These are phyloP conservation scores for Chelonus insularis DNA, from an alignment of 1,140 invertebrate species.

Conservation along the genomic window DNA sequence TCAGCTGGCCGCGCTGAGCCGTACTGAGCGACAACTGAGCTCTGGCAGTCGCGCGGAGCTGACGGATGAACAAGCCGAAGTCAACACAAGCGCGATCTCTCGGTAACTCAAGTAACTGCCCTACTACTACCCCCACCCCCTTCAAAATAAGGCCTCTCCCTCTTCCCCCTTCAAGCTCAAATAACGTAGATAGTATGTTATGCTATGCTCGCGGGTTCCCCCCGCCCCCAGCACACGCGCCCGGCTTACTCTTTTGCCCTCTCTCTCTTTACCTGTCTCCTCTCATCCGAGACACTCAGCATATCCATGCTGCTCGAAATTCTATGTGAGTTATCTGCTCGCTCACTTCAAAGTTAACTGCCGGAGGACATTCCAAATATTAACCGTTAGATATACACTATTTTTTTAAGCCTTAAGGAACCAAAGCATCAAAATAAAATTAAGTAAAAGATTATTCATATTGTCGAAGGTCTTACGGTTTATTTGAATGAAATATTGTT, in stretches of 20 bases:
- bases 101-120: conserved; percentile 46
- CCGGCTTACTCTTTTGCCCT: neutral
- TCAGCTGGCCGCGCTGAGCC: conserved; percentile 57
- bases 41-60: conserved; percentile 49
- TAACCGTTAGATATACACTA: neutral
- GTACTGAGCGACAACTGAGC: conserved; percentile 60
- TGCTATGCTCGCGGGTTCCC: conserved; percentile 29
- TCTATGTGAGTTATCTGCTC: neutral
- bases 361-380: neutral
- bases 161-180: conserved; percentile 17
- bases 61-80: conserved; percentile 39
- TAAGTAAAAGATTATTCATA: neutral
- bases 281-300: neutral
- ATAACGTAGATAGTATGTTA: conserved; percentile 7
- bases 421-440: conserved; percentile 14
- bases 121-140: conserved; percentile 36
- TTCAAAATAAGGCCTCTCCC: conserved; percentile 10
- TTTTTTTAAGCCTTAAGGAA: conserved; percentile 2
- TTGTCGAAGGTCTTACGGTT: too few species aligned
- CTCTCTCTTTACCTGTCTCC: neutral
- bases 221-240: conserved; percentile 21
- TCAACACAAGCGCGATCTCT: conserved; percentile 54
- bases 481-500: too few species aligned
- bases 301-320: neutral
- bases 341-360: neutral